Evolutionary conservation across 2,888 invertebrate species (phyloP).

Genomic region (Coleophora flavipennella): DNA sequence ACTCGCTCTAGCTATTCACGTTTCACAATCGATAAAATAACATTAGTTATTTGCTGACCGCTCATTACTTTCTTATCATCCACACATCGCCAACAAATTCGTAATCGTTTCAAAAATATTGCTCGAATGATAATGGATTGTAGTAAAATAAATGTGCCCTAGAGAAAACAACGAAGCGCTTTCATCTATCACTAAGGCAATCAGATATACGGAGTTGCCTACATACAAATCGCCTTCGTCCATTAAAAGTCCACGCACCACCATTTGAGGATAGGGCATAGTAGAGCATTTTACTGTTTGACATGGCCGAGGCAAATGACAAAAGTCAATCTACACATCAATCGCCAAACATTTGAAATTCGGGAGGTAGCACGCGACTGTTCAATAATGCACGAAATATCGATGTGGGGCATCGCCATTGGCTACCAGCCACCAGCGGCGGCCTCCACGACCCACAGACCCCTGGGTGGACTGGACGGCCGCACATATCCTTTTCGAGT

Average conservation of each 20-base stretch:
- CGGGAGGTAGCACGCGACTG: conserved; percentile 67
- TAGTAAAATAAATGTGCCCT: conserved; percentile 30
- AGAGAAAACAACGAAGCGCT: conserved; percentile 44
- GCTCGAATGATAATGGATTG: conserved; percentile 28
- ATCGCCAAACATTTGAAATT: conserved; percentile 72
- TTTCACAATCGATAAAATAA: conserved; percentile 9
- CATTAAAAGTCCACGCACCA: conserved; percentile 55
- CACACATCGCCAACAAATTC: conserved; percentile 22
- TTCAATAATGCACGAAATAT: conserved; percentile 70
- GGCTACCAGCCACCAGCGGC: conserved; percentile 1
- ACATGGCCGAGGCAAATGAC: conserved; percentile 69
- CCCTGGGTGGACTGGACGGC: conserved; percentile 14
- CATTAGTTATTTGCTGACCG: conserved; percentile 14
- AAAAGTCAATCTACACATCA: conserved; percentile 73
- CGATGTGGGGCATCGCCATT: conserved; percentile 63
- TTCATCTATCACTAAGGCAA: conserved; percentile 61
- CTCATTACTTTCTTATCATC: conserved; percentile 21
- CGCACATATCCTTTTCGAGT: conserved; percentile 8
- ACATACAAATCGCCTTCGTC: conserved; percentile 54
- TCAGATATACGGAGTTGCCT: conserved; percentile 49
- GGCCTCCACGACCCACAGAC: neutral
- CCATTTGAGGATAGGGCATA: conserved; percentile 60
- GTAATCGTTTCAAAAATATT: conserved; percentile 23
- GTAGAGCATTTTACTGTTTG: conserved; percentile 68
- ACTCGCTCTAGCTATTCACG: neutral